phyloP scores from a whole-genome alignment of 2,113 vertebrate species.

The Stegostoma tigrinum region DNA sequence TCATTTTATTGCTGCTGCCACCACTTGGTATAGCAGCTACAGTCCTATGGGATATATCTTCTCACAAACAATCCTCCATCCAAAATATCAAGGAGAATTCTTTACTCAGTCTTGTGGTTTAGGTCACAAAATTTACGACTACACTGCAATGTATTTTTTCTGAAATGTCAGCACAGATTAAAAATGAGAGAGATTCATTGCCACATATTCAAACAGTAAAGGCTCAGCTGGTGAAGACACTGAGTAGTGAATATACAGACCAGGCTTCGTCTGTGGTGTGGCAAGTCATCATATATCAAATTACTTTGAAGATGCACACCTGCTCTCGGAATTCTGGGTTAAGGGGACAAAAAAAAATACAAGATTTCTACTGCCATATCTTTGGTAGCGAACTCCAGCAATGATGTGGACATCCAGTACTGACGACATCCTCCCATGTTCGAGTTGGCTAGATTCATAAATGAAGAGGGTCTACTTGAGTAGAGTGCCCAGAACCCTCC shows the following conservation, averaged over 20 bases:
- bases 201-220: neutral
- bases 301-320: neutral
- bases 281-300: neutral
- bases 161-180: neutral
- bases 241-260: neutral
- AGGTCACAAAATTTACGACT: neutral
- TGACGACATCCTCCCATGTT: neutral
- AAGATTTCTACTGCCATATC: neutral
- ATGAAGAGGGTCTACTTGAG: neutral
- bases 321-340: neutral
- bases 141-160: neutral
- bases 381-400: neutral
- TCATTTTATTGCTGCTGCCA: neutral
- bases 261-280: neutral
- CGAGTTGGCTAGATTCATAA: neutral
- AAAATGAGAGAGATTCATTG: neutral
- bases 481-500: neutral
- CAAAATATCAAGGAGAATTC: neutral
- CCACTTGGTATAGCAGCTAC: neutral
- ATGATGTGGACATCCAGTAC: neutral
- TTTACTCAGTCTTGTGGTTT: neutral
- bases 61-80: neutral
- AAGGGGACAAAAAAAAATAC: neutral
- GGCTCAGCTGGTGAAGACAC: neutral
- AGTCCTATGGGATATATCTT: neutral